Percentiles rank a stretch among this genome's conserved stretches.
Evolutionary conservation across 1,140 invertebrate genomes (phyloP).

Genomic region (Popillia japonica): DNA sequence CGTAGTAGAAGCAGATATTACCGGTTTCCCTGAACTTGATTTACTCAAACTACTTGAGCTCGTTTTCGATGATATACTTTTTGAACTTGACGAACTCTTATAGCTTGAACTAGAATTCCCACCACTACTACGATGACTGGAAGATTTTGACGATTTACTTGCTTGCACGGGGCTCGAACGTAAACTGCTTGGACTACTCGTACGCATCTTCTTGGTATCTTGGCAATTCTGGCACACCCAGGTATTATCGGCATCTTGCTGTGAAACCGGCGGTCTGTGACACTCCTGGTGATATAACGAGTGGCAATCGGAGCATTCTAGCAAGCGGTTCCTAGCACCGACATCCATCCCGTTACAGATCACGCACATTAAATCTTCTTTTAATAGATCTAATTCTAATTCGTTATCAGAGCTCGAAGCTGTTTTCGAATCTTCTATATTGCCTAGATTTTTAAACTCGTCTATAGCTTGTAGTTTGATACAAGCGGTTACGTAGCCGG

Average conservation of each 20-base stretch:
- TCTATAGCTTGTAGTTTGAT: constrained; percentile 52
- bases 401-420: constrained; percentile 58
- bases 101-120: constrained; percentile 3
- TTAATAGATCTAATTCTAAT: constrained; percentile 69
- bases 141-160: constrained; percentile 26
- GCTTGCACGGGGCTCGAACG: neutral
- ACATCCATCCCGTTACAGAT: constrained; percentile 86
- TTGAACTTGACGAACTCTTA: constrained; percentile 31
- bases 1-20: constrained; percentile 30
- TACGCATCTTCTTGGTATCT: constrained; percentile 42
- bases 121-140: neutral
- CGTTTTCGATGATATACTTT: neutral
- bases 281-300: constrained; percentile 88
- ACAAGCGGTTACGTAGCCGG: constrained; percentile 50
- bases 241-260: constrained; percentile 58
- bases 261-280: constrained; percentile 68
- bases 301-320: constrained; percentile 92
- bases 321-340: constrained; percentile 83
- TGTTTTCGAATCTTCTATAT: constrained; percentile 54
- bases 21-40: constrained; percentile 28
- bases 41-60: constrained; percentile 23
- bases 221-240: constrained; percentile 58
- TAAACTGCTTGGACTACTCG: constrained; percentile 15
- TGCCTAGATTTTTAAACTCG: constrained; percentile 45
- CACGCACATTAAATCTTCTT: constrained; percentile 84